phyloP scores from a whole-genome alignment of 2,888 invertebrate genomes.

The Acrobeloides nanus region DNA sequence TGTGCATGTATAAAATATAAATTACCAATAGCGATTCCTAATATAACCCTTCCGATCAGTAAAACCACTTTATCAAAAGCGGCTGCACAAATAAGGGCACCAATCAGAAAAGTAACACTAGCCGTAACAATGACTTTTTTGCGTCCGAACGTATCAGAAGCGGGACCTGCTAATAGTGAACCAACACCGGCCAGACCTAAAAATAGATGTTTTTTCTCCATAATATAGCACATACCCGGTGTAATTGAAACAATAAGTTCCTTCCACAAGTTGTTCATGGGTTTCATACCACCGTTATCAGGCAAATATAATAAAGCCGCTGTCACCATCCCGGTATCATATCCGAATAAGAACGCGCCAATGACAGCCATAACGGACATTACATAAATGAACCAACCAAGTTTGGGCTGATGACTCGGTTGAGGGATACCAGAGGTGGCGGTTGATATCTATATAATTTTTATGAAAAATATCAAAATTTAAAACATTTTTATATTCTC shows the following conservation, averaged over 20 bases:
- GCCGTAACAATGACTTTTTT: conserved; percentile 59
- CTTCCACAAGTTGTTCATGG: conserved; percentile 38
- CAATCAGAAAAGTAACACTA: conserved; percentile 58
- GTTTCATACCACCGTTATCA: conserved; percentile 29
- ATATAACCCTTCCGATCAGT: conserved; percentile 38
- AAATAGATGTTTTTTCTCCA: background rate
- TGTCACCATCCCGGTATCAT: conserved; percentile 59
- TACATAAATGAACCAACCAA: conserved; percentile 34
- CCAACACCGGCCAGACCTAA: conserved; percentile 24
- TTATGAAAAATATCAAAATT: too few species aligned
- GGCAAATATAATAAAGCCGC: conserved; percentile 42
- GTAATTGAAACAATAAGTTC: conserved; percentile 45
- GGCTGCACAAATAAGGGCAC: conserved; percentile 55
- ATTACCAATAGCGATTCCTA: conserved; percentile 46
- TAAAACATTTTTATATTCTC: too few species aligned
- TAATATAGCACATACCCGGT: conserved; percentile 29
- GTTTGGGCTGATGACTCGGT: conserved; percentile 25
- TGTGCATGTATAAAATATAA: too few species aligned
- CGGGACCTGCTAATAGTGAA: conserved; percentile 51
- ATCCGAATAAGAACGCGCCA: conserved; percentile 58
- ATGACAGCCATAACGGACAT: conserved; percentile 37
- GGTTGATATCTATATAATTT: too few species aligned
- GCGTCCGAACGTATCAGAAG: conserved; percentile 59
- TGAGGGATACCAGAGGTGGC: conserved; percentile 24
- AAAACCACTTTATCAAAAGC: conserved; percentile 34